Evolutionary conservation across 2,113 vertebrate species (phyloP).

Genomic region (Oostethus manadensis): DNA sequence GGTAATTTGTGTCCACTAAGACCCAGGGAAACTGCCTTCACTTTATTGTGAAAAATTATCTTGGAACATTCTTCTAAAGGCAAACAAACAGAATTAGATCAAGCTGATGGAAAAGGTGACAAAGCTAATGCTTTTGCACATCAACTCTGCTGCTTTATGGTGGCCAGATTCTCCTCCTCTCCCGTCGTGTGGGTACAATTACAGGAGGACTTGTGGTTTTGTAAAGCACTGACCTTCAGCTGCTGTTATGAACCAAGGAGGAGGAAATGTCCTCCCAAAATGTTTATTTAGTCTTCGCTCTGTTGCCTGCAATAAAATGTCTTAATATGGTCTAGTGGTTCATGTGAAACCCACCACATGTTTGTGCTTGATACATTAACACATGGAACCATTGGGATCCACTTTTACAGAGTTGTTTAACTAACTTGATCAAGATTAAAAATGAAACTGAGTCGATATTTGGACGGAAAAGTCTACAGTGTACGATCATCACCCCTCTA

Average conservation of each 20-base stretch:
- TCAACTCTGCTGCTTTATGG: conserved; percentile 42
- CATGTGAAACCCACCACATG: conserved; percentile 22
- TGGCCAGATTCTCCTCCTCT: conserved; percentile 43
- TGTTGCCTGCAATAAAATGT: conserved; percentile 19
- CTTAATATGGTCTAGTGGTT: conserved; percentile 31
- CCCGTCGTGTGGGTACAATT: conserved; percentile 55
- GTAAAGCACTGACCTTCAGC: conserved; percentile 34
- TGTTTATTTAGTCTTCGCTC: conserved; percentile 39
- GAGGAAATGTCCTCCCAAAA: conserved; percentile 31
- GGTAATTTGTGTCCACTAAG: conserved; percentile 32
- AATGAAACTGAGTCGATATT: conserved; percentile 30
- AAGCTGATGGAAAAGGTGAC: conserved; percentile 48
- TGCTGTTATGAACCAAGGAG: conserved; percentile 50
- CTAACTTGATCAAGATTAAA: conserved; percentile 15
- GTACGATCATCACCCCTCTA: background rate
- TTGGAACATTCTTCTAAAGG: conserved; percentile 35
- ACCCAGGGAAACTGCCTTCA: background rate
- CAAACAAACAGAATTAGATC: conserved; percentile 50
- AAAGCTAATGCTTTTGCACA: conserved; percentile 35
- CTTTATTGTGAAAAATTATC: conserved; percentile 44
- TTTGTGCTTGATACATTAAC: conserved; percentile 28
- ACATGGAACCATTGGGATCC: conserved; percentile 49
- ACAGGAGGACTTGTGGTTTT: conserved; percentile 41
- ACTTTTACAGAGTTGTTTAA: conserved; percentile 26
- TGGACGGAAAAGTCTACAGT: background rate